Evolutionary conservation across 1,140 invertebrate genomes (phyloP).

Genomic region (Eueides isabella): DNA sequence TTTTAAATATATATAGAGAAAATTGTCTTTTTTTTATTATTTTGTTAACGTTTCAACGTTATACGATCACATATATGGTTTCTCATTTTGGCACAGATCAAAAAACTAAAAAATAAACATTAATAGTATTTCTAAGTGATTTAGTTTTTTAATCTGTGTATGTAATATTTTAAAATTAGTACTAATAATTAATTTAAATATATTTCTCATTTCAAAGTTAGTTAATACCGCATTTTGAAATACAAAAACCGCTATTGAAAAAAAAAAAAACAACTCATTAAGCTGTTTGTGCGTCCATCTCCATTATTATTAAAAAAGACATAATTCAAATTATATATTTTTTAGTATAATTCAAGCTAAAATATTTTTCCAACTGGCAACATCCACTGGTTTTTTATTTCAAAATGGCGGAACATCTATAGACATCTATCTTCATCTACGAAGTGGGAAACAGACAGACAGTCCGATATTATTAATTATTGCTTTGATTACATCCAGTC

Average conservation of each 20-base stretch:
- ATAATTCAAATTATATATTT: too few species aligned
- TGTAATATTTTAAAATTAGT: not conserved
- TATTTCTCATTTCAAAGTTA: constrained; percentile 6
- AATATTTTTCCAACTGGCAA: not conserved
- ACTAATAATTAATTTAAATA: not conserved
- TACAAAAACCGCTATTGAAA: not conserved
- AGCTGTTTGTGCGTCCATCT: not conserved
- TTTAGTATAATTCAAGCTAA: not conserved
- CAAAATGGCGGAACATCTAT: not conserved
- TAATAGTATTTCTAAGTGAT: not conserved
- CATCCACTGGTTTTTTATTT: not conserved
- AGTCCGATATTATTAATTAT: constrained; percentile 23
- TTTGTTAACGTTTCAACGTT: constrained; percentile 19
- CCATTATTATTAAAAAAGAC: not conserved
- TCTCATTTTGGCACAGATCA: constrained; percentile 1
- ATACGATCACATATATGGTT: constrained; percentile 13
- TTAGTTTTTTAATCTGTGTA: not conserved
- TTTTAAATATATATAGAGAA: constrained; percentile 27
- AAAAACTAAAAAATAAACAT: not conserved
- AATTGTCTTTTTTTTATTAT: constrained; percentile 56
- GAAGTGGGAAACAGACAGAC: not conserved
- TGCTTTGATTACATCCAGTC: constrained; percentile 31
- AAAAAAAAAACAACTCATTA: not conserved
- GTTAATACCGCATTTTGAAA: not conserved
- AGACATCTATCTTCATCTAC: constrained; percentile 4